Base-by-base conservation (phyloP, 2,113 vertebrate genomes). In the Cygnus atratus region DNA sequence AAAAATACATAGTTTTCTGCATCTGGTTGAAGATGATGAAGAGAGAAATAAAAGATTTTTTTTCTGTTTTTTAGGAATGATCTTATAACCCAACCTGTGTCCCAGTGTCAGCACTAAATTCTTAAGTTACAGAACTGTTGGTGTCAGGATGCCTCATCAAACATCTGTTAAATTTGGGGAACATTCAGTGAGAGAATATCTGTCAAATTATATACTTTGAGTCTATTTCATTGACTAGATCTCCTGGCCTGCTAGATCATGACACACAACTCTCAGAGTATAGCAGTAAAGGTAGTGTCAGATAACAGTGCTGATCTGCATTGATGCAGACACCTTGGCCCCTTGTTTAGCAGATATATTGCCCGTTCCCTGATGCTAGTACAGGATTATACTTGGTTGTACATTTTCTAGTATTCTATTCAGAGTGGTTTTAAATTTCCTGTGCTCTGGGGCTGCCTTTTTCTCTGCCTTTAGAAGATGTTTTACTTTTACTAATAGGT, bases 391-490 rank as follows among this genome's bases (percentile, higher is more conserved):
- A 61, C 15, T 81, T 44, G 39, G 31, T 33, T 2, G 0, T 84
- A 76, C 89, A 91, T 79, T 82, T 90, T 65, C 61, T 76, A 76
- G 39, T 65, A 26, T 65, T 86, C 54, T 68, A 3, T 81, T 90
- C 57, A 81, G 54, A 84, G 15, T 39, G n/a, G 9, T 71, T 96
- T 96, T 87, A 94, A 92, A 94, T 84, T 88, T 90, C 39, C 74
- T 57, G 43, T 61, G n/a, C 52, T 48, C 17, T 35, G 9, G 48
- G 33, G 3, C 11, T 75, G 8, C 39, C 44, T 86, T 90, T 87
- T 80, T 33, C 70, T 80, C 31, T 39, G 29, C 22, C 11, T 67
- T 88, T 57, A 61, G 39, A 76, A 90, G n/a, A 61, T 35, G 44
- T 90, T 94, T 88, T 71, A 59, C 11, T 92, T 87, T 50, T 73